phyloP scores from a whole-genome alignment of 2,113 vertebrate species.

The Megaceryle maxima region DNA sequence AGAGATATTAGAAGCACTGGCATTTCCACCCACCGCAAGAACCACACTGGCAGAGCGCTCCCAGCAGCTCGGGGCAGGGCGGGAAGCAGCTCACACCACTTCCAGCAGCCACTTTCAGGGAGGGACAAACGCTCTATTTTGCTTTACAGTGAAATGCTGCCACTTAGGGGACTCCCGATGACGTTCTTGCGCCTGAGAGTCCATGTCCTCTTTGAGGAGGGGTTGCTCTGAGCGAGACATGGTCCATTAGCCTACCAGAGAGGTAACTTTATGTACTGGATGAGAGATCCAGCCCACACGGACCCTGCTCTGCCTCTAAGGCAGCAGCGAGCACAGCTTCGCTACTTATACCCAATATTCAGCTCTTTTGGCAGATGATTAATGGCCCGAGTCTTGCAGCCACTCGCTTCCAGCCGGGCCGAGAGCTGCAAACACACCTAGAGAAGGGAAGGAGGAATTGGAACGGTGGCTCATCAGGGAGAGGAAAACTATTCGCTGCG shows the following conservation, averaged over 20 bases:
- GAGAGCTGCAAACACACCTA: conserved; percentile 41
- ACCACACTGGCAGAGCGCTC: conserved; percentile 56
- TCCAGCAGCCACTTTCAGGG: conserved; percentile 59
- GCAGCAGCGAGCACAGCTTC: not conserved
- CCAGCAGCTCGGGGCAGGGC: conserved; percentile 30
- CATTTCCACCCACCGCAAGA: conserved; percentile 62
- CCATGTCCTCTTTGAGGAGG: not conserved
- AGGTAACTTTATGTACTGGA: not conserved
- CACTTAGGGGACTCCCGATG: conserved; percentile 61
- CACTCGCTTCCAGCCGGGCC: not conserved
- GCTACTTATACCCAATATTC: conserved; percentile 39
- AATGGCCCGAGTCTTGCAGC: not conserved
- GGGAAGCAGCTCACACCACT: conserved; percentile 63
- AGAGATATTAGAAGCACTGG: conserved; percentile 50
- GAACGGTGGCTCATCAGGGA: not conserved
- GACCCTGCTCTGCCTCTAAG: not conserved
- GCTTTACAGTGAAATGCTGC: conserved; percentile 63
- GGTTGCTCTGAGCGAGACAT: not conserved
- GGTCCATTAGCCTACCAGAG: not conserved
- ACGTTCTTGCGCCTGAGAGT: conserved; percentile 35
- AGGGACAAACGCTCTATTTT: not conserved
- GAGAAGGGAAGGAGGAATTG: conserved; percentile 14
- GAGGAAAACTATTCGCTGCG: conserved; percentile 41
- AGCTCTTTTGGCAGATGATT: conserved; percentile 30
- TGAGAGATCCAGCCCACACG: accelerated